Conservation (phyloP, 2,797 vertebrate species). For the Sphenopsis melanotis region DNA sequence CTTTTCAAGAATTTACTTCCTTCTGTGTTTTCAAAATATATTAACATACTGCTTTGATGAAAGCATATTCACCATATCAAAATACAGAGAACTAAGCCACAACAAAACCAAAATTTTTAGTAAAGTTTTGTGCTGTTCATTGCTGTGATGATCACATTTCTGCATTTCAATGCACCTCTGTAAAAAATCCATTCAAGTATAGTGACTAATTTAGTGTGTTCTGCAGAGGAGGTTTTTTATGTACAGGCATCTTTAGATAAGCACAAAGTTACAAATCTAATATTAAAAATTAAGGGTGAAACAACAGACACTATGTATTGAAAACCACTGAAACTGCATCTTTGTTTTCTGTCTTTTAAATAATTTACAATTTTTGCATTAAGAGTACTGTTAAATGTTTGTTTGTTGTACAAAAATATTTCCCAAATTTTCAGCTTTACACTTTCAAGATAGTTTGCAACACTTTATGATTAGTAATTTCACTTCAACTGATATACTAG, state of each 20-base stretch:
- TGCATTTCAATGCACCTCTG: neutral
- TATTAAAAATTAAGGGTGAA: neutral
- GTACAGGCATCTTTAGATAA: neutral
- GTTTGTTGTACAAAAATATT: neutral
- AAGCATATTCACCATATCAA: neutral
- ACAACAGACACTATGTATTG: neutral
- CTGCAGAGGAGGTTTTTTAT: neutral
- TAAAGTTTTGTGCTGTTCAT: neutral
- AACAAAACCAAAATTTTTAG: neutral
- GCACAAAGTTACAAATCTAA: neutral
- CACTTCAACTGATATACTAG: neutral
- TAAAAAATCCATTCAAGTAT: neutral
- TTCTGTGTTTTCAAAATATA: neutral
- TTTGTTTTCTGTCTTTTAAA: neutral
- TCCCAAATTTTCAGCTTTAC: neutral
- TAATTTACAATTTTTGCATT: neutral
- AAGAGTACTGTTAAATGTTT: neutral
- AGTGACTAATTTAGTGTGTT: neutral
- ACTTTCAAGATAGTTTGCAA: neutral
- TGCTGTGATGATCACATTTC: neutral
- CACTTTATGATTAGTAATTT: neutral
- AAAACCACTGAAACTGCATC: neutral
- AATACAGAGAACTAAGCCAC: neutral
- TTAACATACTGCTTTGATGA: neutral
- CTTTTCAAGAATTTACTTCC: neutral